Percentiles rank a stretch among this genome's conserved stretches.
Conservation (phyloP, 35 echinoderm and acorn worm species). For the Lytechinus variegatus region DNA sequence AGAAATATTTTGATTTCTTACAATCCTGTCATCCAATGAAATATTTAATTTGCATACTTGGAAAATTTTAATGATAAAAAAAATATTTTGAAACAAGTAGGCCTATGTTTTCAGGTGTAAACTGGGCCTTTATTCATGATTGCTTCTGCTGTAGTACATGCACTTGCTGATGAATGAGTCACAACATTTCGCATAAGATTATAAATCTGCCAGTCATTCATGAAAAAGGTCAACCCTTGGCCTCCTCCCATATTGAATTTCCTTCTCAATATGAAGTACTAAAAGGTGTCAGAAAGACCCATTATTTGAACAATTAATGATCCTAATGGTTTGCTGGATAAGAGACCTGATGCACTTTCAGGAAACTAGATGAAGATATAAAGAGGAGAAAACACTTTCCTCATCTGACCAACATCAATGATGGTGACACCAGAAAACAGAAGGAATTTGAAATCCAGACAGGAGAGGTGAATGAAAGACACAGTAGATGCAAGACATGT, state of each 20-base stretch:
- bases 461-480: too few species aligned
- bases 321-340: neutral
- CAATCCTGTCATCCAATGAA: too few species aligned
- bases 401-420: neutral
- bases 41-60: too few species aligned
- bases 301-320: conserved; percentile 50
- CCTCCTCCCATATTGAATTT: conserved; percentile 54
- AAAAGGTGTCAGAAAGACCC: conserved; percentile 27
- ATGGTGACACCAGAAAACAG: neutral
- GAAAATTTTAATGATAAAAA: too few species aligned
- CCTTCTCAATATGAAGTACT: neutral
- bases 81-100: neutral
- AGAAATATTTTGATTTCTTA: too few species aligned
- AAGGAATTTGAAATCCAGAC: too few species aligned
- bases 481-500: too few species aligned
- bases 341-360: neutral
- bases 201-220: conserved; percentile 56
- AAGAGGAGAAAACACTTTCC: neutral
- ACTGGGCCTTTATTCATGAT: neutral
- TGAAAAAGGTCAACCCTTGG: conserved; percentile 47
- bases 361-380: neutral
- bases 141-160: neutral
- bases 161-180: conserved; percentile 49
- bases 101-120: neutral
- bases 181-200: conserved; percentile 52